Evolutionary conservation across 1,140 invertebrate genomes (phyloP), one percentile per base, ranked within the genome.

Genomic region (Periplaneta americana): DNA sequence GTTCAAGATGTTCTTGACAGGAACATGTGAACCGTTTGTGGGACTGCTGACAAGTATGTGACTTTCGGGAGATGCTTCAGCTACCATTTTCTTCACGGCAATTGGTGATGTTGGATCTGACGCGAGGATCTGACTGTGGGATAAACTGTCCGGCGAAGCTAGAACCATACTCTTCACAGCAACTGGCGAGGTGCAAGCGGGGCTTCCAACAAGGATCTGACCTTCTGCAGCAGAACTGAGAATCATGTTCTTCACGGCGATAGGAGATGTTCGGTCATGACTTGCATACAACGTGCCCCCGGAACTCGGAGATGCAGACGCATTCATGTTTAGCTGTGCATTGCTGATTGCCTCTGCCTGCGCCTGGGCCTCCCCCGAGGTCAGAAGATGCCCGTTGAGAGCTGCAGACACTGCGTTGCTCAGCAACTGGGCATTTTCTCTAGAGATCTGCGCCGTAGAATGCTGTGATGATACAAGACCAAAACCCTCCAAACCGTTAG

Each of bases 81-180:
- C 48, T n/a, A 66, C 22, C 86, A 82, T 87, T 87, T 28, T 86
- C 87, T 84, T 87, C 83, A 0, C 87, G 88, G 82, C 92, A 91
- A 87, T 93, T 5, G 35, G 77, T 1, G 77, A 37, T 2, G 77
- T 9, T 32, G 35, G 31, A 28, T 28, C 17, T 6, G 48, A 66
- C 22, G 48, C 48, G 9, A 66, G 48, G 28, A 66, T 66, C 1
- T 66, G 22, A 66, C 28, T 66, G 28, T 66, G 48, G n/a, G 77
- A 34, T 15, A 36, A 36, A 32, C 33, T 37, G 15, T 36, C n/a
- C 36, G 74, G 18, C 17, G 80, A 35, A 36, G 35, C 80, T 32
- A 80, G 66, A 80, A 93, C 90, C 88, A 93, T 92, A 66, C 90
- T 92, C 85, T 92, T 93, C 80, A 93, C 92, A 28, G 91, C 90